Evolutionary conservation across 23 tunicate genomes (phyloP), one percentile per base, ranked within the genome.

Genomic region (Trididemnum nubilum): DNA sequence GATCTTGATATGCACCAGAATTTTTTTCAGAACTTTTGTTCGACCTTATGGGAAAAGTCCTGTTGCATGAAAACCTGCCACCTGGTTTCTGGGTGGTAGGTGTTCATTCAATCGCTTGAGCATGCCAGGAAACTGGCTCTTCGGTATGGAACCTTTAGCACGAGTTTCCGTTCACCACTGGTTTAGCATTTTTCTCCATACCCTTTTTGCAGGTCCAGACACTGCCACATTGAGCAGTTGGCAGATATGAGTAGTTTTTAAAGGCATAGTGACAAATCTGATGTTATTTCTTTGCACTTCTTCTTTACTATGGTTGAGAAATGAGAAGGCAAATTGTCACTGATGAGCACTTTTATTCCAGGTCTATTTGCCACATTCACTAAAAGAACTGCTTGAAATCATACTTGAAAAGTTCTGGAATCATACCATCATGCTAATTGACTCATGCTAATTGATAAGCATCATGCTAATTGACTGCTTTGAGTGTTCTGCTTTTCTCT

Each of bases 261-360:
- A 32, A 3, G 64, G 63, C 80, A 74, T 23, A 2, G 63, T 74
- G 12, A 74, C 33, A 27, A 74, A 74, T 15, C 64, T 37, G 26
- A 74, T 74, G 36, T 39, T 74, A 39, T 74, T 74, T 12, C 12
- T 4, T 39, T 7, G 21, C 12, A 33, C 61, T 7, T 4, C 69
- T 26, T 49, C 33, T 3, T 39, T 74, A 28, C 39, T 32, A 4
- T 49, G 34, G 69, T 9, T 2, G 63, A 44, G 26, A 74, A 74
- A 74, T 74, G 80, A 7, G 80, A 74, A 24, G 80, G 33, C 80
- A 74, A 24, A 39, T 74, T 74, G 64, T 74, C 80, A 70, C 80
- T 70, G 19, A 74, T 74, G 15, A 39, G 2, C 2, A 74, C 80
- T 23, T 74, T 51, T 38, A 19, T 9, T 9, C 80, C 74, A 7